These are phyloP conservation scores for Istiophorus platypterus DNA, from an alignment of 2,113 vertebrate genomes.

Conservation along the genomic window DNA sequence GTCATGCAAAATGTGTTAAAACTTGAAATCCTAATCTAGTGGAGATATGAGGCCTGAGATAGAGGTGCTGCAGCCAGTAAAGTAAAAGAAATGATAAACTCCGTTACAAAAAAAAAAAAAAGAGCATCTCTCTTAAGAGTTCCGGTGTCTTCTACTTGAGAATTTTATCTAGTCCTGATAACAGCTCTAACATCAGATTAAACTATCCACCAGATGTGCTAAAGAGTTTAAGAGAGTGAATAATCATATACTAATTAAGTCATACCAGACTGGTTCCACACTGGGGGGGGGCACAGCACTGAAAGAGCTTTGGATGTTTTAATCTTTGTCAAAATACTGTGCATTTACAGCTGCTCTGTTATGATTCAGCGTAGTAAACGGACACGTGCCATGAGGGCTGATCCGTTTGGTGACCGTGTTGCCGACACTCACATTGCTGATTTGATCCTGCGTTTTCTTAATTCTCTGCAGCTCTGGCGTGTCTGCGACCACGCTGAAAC, in stretches of 20 bases:
- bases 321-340: not conserved
- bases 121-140: too few relatives aligned
- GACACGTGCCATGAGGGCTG: not conserved
- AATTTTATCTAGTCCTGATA: not conserved
- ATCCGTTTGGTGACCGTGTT: not conserved
- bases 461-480: slow-evolving; percentile 96
- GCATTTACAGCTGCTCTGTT: not conserved
- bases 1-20: too few relatives aligned
- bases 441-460: slow-evolving; percentile 96
- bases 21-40: too few relatives aligned
- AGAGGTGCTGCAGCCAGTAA: not conserved
- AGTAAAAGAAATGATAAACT: not conserved
- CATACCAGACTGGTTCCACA: too few relatives aligned
- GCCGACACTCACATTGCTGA: slow-evolving; percentile 92
- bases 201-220: not conserved
- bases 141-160: not conserved
- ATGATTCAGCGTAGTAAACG: not conserved
- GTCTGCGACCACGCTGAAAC: slow-evolving; percentile 94
- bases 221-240: not conserved
- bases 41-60: not conserved
- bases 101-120: too few relatives aligned
- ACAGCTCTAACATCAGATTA: not conserved
- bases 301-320: too few relatives aligned
- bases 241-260: too few relatives aligned
- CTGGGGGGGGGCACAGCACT: not conserved